Evolutionary conservation across 2,113 vertebrate species (phyloP), one percentile per base, ranked within the genome.

Genomic region (Psephotus haematonotus): DNA sequence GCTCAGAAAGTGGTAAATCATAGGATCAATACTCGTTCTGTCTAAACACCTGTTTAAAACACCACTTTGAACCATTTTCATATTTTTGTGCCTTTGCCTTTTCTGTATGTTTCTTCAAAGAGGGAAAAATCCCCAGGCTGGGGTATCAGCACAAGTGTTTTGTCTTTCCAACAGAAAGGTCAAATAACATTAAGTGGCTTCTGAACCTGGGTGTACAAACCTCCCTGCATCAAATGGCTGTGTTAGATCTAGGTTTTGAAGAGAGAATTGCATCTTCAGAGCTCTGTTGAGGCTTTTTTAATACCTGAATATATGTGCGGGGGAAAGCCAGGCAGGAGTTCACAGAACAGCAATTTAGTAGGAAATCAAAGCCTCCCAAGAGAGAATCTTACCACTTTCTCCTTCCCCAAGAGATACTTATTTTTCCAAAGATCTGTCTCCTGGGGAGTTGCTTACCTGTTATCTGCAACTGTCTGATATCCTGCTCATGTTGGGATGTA

Each of bases 401-500:
- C 35, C 20, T 90, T 33, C 14, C 27, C 33, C 4, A 4, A 8
- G 86, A 75, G 25, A 29, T 19, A 35, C 2, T 55, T 46, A 9
- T 37, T 79, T 80, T 86, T 17, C 24, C 33, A 82, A 6, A 53
- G 19, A 37, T 41, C 9, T 65, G 9, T 35, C 6, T 17, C 4
- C 22, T 43, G 31, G 47, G 23, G 13, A 60, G 33, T 10, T 79
- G n/a, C 72, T 84, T 10, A 29, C 67, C 65, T 82, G 59, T 52
- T 46, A 17, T 4, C 20, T 76, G 70, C 24, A 53, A 47, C 16
- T 46, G 13, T 79, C 50, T 47, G 69, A 64, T 27, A 35, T 44
- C 67, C 52, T 55, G 43, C 23, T 62, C 0, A 0, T 53, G 18
- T 52, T 67, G 28, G n/a, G 46, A 17, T 59, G 24, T 25, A 6